Evolutionary conservation across 2,113 vertebrate genomes (phyloP).

Genomic region (Gymnocephalus cernua): DNA sequence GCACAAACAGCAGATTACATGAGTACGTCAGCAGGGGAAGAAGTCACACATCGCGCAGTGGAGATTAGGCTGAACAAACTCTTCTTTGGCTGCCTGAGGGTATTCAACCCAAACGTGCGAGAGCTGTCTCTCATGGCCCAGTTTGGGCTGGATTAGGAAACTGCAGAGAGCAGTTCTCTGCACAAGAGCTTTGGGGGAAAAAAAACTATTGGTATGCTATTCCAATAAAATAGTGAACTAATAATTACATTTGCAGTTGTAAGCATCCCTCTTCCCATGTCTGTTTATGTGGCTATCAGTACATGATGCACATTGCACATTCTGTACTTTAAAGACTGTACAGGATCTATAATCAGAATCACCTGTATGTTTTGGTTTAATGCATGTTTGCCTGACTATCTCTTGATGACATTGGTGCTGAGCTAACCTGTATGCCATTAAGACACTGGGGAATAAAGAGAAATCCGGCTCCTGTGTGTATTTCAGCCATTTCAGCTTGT

Average conservation of each 20-base stretch:
- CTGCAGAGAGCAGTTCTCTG: slow-evolving; percentile 29
- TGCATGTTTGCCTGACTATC: slow-evolving; percentile 1
- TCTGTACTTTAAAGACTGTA: background rate
- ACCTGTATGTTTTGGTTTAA: background rate
- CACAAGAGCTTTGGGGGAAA: slow-evolving; percentile 19
- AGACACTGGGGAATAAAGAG: slow-evolving; percentile 5
- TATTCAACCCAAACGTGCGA: slow-evolving; percentile 61
- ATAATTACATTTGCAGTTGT: slow-evolving; percentile 12
- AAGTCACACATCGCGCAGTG: slow-evolving; percentile 73
- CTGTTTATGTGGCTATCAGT: background rate
- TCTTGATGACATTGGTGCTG: background rate
- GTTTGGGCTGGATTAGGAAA: slow-evolving; percentile 68
- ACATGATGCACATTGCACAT: background rate
- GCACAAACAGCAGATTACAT: slow-evolving; percentile 78
- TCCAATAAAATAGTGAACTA: slow-evolving; percentile 25
- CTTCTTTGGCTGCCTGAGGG: slow-evolving; percentile 59
- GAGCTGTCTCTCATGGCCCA: slow-evolving; percentile 60
- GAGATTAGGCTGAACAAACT: slow-evolving; percentile 77
- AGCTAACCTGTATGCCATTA: background rate
- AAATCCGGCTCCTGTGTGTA: slow-evolving; percentile 11
- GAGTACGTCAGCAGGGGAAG: slow-evolving; percentile 64
- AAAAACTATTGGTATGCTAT: background rate
- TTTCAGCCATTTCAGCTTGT: slow-evolving; percentile 30
- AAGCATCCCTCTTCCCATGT: slow-evolving; percentile 12
- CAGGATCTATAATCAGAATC: background rate